Evolutionary conservation across 2,888 invertebrate genomes (phyloP).

Genomic region (Caenorhabditis doughertyi): DNA sequence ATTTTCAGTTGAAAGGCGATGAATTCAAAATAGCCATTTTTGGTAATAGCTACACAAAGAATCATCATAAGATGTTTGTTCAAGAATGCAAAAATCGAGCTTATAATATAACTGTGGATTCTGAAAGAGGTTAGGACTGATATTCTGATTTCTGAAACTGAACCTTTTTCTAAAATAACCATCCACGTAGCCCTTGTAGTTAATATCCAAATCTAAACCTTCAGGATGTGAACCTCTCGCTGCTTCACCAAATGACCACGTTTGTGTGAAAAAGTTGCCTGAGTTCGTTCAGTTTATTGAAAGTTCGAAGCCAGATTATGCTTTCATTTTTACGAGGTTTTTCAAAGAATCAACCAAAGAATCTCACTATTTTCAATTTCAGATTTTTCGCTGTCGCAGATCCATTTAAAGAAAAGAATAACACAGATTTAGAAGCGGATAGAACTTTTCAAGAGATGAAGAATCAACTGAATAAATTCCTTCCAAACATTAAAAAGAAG

Average conservation of each 20-base stretch:
- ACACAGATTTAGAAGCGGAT: slow-evolving; percentile 31
- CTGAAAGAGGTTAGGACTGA: slow-evolving; percentile 21
- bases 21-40: slow-evolving; percentile 51
- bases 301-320: slow-evolving; percentile 45
- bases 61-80: slow-evolving; percentile 55
- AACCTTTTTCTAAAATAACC: background rate
- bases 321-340: slow-evolving; percentile 45
- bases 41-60: slow-evolving; percentile 65
- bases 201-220: background rate
- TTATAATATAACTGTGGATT: slow-evolving; percentile 30
- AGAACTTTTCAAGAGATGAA: slow-evolving; percentile 36
- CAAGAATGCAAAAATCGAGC: slow-evolving; percentile 52
- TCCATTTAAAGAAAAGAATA: slow-evolving; percentile 17
- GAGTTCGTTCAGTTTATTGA: slow-evolving; percentile 45
- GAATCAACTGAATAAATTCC: slow-evolving; percentile 43
- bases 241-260: slow-evolving; percentile 19
- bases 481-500: slow-evolving; percentile 54
- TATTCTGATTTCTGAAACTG: background rate
- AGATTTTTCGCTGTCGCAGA: slow-evolving; percentile 41
- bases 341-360: too few relatives aligned
- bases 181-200: too few relatives aligned
- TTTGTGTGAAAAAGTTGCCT: slow-evolving; percentile 6
- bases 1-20: slow-evolving; percentile 33
- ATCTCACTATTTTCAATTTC: background rate
- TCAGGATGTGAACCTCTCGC: slow-evolving; percentile 44